Conservation (phyloP, 2,797 vertebrate species). For the Clangula hyemalis region DNA sequence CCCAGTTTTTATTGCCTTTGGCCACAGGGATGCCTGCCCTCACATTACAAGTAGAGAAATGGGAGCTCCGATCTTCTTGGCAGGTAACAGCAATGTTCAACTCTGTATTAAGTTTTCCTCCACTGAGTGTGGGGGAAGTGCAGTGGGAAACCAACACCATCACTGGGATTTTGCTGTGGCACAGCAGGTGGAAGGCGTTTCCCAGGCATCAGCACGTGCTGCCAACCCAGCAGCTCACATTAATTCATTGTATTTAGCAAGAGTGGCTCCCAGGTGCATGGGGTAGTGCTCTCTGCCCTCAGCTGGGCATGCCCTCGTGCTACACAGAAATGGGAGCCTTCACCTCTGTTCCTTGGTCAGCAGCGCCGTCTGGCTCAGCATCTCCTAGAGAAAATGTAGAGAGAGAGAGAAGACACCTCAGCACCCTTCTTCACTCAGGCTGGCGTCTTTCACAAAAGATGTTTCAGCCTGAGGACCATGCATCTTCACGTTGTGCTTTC, state of each 20-base stretch:
- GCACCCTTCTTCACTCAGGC: not conserved
- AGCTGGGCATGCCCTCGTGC: not conserved
- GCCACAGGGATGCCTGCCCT: not conserved
- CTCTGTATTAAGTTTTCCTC: not conserved
- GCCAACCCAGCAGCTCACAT: not conserved
- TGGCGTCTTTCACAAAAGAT: not conserved
- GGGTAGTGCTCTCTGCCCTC: not conserved
- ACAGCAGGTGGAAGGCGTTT: not conserved
- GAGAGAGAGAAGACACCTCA: not conserved
- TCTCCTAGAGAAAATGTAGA: constrained; percentile 5
- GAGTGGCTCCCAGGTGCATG: not conserved
- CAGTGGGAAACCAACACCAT: not conserved
- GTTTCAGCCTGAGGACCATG: not conserved
- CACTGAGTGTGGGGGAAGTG: not conserved
- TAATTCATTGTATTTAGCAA: not conserved
- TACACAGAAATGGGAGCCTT: not conserved
- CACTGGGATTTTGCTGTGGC: not conserved
- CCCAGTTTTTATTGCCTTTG: not conserved
- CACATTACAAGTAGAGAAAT: not conserved
- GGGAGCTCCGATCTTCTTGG: not conserved
- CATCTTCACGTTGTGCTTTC: not conserved
- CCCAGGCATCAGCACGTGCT: not conserved
- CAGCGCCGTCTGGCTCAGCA: not conserved
- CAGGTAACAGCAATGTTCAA: not conserved
- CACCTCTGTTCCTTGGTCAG: constrained; percentile 23